A percentile compares a stretch with the other conserved stretches of the same genome.
Conservation (phyloP, 2,888 invertebrate genomes). For the Rhaphigaster nebulosa region DNA sequence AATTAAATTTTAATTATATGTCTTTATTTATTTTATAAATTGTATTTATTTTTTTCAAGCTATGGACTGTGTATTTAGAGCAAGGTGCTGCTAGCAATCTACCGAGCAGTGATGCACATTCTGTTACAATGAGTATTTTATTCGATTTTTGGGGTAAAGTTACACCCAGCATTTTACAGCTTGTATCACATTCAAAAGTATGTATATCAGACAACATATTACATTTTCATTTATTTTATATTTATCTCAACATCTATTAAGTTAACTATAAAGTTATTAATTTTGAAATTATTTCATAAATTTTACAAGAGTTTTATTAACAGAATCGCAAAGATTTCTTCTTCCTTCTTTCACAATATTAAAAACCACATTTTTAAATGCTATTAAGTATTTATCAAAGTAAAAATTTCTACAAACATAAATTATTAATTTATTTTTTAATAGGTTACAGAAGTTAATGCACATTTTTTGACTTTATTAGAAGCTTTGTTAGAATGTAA, state of each 20-base stretch:
- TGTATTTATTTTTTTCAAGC: constrained; percentile 69
- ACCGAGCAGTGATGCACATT: constrained; percentile 80
- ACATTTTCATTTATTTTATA: background rate
- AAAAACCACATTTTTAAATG: background rate
- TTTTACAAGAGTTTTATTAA: background rate
- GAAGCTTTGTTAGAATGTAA: constrained; percentile 96
- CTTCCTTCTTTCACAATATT: background rate
- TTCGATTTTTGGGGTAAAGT: constrained; percentile 99
- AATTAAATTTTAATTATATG: constrained; percentile 56
- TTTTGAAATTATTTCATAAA: background rate
- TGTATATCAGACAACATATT: constrained; percentile 67
- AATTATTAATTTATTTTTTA: constrained; percentile 61
- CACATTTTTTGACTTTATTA: constrained; percentile 94
- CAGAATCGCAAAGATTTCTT: background rate
- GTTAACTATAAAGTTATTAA: too few relatives aligned
- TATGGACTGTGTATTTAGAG: constrained; percentile 99
- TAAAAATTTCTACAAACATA: background rate
- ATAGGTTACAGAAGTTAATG: constrained; percentile 95
- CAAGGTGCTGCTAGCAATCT: constrained; percentile 80
- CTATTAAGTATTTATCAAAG: background rate
- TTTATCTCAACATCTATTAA: background rate
- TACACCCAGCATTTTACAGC: constrained; percentile 93
- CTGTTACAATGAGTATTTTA: constrained; percentile 83
- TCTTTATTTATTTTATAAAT: background rate
- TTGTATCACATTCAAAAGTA: constrained; percentile 92